Base-by-base conservation (phyloP, 2,797 vertebrate species). In the Coccyzus lansbergi region DNA sequence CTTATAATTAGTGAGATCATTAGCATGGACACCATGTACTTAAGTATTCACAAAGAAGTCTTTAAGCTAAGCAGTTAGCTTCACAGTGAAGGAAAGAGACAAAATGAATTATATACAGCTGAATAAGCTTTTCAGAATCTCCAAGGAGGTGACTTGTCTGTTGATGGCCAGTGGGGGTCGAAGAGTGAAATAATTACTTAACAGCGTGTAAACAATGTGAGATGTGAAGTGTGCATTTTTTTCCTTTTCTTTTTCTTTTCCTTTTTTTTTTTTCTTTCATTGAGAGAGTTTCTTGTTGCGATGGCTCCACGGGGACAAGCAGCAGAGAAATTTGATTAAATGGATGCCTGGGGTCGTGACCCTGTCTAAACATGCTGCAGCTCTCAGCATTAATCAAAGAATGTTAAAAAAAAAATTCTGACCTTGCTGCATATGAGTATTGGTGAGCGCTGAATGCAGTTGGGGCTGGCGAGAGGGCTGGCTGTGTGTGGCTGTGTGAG, bases 281-380 rank as follows among this genome's bases (percentile, higher is more conserved):
- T 97, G 97, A 98, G 97, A 98, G 97, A 97, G 94, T 97, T 98
- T 98, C 97, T 98, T 97, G 94, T 97, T 96, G 97, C 52, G 90
- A 97, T 97, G 96, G 96, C 95, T 98, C 98, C 98, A 92, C 95
- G 97, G 98, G 98, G 98, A 98, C 96, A 97, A 90, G 98, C 97
- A 97, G 97, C 98, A 98, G 98, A 98, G 96, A 98, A 98, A 98
- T 98, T 98, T 98, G 98, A 98, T 98, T 98, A 98, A 98, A 98
- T 98, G 97, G 98, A 98, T 98, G 98, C 98, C 97, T 97, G 97
- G 93, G 98, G 98, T 98, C 98, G 55, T 13, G 97, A 98, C 98
- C 98, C 97, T 98, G 98, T 98, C 98, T 98, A 98, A 98, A 98
- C 97, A 97, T 97, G 96, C 97, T 98, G 96, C 97, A 97, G 98